Conservation (phyloP, 1,140 invertebrate genomes). For the Diuraphis noxia region DNA sequence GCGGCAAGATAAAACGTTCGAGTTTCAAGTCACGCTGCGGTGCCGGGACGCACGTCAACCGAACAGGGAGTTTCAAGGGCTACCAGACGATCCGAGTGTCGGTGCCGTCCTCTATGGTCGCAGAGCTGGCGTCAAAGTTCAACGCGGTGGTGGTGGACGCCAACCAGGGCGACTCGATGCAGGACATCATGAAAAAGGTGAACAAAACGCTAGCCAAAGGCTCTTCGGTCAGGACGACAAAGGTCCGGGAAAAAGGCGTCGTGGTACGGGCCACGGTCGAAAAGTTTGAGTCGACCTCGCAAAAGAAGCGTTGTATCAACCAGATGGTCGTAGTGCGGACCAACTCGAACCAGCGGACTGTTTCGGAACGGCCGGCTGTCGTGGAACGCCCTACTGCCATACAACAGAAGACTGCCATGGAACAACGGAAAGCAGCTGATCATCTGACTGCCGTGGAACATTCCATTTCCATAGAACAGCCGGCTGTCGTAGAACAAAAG, state of each 20-base stretch:
- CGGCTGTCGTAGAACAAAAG: no score
- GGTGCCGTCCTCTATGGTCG: slow-evolving; percentile 55
- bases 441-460: background rate
- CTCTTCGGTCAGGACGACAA: background rate
- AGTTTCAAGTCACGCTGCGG: slow-evolving; percentile 53
- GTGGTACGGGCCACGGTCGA: slow-evolving; percentile 43
- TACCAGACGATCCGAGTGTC: slow-evolving; percentile 54
- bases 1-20: slow-evolving; percentile 67
- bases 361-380: background rate
- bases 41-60: background rate
- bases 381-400: background rate
- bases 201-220: slow-evolving; percentile 28
- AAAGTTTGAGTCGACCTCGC: slow-evolving; percentile 18
- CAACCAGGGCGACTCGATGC: slow-evolving; percentile 4
- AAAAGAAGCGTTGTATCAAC: background rate
- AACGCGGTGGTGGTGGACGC: slow-evolving; percentile 56
- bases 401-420: background rate
- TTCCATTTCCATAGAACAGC: no score
- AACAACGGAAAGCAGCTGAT: background rate
- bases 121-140: slow-evolving; percentile 56
- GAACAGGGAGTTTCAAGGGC: background rate
- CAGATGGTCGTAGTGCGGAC: slow-evolving; percentile 14
- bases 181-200: slow-evolving; percentile 17
- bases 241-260: background rate
- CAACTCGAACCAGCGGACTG: slow-evolving; percentile 18